These are phyloP conservation scores for Callorhinus ursinus DNA, from an alignment of 2,113 vertebrate species.

Conservation along the genomic window DNA sequence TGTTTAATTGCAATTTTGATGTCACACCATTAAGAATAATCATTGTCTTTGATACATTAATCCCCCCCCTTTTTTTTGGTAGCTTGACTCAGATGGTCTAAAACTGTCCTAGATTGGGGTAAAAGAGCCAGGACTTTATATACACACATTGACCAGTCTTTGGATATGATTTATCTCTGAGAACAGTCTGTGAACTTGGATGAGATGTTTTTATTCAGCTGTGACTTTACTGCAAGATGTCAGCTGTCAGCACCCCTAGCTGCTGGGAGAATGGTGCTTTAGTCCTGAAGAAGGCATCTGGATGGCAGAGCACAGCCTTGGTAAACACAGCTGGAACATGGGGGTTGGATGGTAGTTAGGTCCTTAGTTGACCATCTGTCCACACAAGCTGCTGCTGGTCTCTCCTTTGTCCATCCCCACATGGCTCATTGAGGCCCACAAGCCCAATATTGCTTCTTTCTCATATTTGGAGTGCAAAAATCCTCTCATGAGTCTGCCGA, in stretches of 20 bases:
- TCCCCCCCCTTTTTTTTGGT: neutral
- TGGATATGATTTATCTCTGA: neutral
- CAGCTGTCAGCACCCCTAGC: neutral
- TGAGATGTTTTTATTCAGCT: neutral
- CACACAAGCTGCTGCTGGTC: neutral
- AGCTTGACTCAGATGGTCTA: neutral
- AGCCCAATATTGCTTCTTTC: neutral
- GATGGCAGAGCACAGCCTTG: neutral
- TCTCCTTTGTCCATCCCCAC: neutral
- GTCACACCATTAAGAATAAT: neutral
- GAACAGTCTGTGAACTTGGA: neutral
- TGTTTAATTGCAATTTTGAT: neutral
- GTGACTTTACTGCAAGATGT: neutral
- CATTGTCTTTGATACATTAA: neutral
- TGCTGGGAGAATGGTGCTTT: no score
- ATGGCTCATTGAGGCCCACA: neutral
- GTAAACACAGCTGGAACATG: neutral
- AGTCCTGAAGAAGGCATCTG: neutral
- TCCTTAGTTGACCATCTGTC: neutral
- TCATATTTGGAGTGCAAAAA: neutral
- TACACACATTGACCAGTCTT: neutral
- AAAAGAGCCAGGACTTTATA: neutral
- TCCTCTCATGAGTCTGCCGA: neutral
- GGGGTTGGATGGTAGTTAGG: neutral
- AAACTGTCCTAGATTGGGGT: neutral